Evolutionary conservation across 2,888 invertebrate species (phyloP), one percentile per base, ranked within the genome.

Genomic region (Sialis lutaria): DNA sequence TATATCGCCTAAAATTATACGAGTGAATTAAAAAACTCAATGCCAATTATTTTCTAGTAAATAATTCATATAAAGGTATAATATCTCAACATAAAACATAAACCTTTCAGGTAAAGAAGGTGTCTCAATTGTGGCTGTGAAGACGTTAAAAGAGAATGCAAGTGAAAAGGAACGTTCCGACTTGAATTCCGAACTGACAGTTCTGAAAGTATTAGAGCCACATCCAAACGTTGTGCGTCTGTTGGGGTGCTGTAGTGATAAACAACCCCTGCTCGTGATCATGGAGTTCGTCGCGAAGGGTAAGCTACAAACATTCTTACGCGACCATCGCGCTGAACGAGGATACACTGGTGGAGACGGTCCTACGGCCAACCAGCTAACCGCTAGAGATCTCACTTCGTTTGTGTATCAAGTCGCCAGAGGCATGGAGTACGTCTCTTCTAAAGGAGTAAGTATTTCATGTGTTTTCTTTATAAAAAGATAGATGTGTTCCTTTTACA

Each of bases 111-210:
- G 77, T 32, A 70, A 72, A 53, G 81, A 82, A 58, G 84, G 84
- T 2, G 73, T 82, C 40, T 76, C 79, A 34, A 82, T 85, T 1
- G 92, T 93, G 0, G 93, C 93, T 9, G 92, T 93, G 37, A 93
- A 93, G 67, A 93, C 92, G 0, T 69, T 91, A n/a, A 91, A 91
- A 67, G 91, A 90, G 62, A 88, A 87, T 57, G 90, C 91, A 0
- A 82, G 83, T 1, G 90, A 90, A 60, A 77, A 85, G 47, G 92
- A 92, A 60, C 79, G 84, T 53, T 71, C 79, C 34, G 93, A 93
- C 63, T 69, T 95, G n/a, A 63, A 87, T 1, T 86, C 87, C 44
- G 93, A 95, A 60, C 65, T 93, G 33, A 74, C 83, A 56, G 89
- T 93, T 33, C 91, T 93, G 91, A 92, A 92, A 67, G 82, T 81